Evolutionary conservation across 2,888 invertebrate genomes (phyloP).

Genomic region (Lasioglossum malachurum): DNA sequence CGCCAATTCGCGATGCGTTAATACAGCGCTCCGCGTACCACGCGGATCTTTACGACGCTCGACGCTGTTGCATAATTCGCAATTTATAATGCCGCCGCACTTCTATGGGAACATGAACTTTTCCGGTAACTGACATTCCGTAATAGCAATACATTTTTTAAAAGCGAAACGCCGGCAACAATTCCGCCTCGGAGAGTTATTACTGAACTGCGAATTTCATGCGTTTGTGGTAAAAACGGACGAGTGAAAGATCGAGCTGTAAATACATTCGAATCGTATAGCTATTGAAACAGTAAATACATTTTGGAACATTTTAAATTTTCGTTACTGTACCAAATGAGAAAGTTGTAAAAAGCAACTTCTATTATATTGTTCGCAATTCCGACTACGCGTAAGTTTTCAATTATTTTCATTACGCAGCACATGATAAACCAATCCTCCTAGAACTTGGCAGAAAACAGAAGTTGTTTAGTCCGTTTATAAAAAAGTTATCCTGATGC

Average conservation of each 20-base stretch:
- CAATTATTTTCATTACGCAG: no score
- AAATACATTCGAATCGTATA: background rate
- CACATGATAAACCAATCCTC: no score
- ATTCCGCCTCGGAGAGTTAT: background rate
- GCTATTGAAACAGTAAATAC: background rate
- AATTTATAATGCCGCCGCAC: conserved; percentile 62
- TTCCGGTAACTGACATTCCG: background rate
- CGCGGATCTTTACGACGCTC: conserved; percentile 64
- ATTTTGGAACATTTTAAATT: background rate
- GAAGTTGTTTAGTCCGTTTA: no score
- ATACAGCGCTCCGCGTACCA: conserved; percentile 40
- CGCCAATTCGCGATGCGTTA: conserved; percentile 46
- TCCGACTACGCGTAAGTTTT: no score
- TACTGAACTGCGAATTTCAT: background rate
- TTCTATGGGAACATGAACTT: background rate
- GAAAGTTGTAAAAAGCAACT: no score
- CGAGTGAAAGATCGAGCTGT: background rate
- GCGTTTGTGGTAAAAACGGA: background rate
- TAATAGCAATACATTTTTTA: background rate
- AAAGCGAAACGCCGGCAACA: background rate
- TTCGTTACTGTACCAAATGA: no score
- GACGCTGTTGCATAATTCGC: conserved; percentile 62
- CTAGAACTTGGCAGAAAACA: no score
- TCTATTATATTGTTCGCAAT: background rate
- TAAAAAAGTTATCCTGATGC: background rate